These are phyloP conservation scores for Anomalospiza imberbis DNA, from an alignment of 2,797 vertebrate genomes.

Conservation along the genomic window DNA sequence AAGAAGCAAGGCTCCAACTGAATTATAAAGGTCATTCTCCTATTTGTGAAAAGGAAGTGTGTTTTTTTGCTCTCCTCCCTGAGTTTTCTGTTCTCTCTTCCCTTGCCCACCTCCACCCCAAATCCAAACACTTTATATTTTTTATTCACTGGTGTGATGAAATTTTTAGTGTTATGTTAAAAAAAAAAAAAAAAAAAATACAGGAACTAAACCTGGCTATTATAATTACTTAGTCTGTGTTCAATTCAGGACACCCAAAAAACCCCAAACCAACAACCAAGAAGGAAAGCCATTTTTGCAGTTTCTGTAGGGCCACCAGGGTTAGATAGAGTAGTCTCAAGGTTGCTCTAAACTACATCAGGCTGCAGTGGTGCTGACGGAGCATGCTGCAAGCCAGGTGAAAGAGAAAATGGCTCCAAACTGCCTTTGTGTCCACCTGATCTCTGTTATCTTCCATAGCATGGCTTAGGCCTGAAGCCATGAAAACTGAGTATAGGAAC, in stretches of 20 bases:
- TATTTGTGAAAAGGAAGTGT: conserved; percentile 20
- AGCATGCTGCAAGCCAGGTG: neutral
- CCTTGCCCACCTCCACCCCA: neutral
- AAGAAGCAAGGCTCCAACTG: conserved; percentile 54
- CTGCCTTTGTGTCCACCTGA: neutral
- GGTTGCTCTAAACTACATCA: neutral
- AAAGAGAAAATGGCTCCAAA: neutral
- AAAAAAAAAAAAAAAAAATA: neutral
- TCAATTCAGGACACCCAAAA: neutral
- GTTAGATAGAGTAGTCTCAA: neutral
- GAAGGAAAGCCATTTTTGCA: neutral
- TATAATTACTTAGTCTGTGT: neutral
- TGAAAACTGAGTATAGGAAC: neutral
- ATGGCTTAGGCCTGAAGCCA: neutral
- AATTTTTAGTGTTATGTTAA: neutral
- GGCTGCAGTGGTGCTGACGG: neutral
- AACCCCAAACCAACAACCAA: accelerated
- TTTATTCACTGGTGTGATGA: neutral
- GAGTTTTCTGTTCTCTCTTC: conserved; percentile 15
- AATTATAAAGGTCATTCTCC: conserved; percentile 59
- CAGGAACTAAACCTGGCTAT: neutral
- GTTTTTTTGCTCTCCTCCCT: neutral
- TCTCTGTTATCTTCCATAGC: neutral
- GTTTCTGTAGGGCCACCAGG: neutral
- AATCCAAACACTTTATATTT: conserved; percentile 1